Evolutionary conservation across 1,140 invertebrate species (phyloP).

Genomic region (Drosophila oshimai): DNA sequence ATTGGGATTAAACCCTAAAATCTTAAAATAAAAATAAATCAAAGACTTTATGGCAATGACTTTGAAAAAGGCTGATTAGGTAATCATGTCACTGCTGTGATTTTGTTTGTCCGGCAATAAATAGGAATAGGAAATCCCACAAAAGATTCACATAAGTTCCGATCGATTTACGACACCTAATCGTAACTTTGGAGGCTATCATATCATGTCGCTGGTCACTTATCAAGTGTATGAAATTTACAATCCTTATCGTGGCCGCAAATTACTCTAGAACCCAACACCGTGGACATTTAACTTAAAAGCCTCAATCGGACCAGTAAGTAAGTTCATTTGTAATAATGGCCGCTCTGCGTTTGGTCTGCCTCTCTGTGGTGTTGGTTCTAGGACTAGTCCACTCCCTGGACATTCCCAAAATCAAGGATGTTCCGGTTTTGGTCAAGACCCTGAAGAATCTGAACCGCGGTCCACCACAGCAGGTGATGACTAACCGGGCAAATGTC

Average conservation of each 20-base stretch:
- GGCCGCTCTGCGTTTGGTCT: conserved; percentile 49
- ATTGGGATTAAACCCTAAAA: neutral
- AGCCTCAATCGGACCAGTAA: conserved; percentile 3
- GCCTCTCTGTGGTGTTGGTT: conserved; percentile 26
- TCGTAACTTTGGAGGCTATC: conserved; percentile 19
- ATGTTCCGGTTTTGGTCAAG: conserved; percentile 56
- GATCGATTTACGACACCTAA: conserved; percentile 33
- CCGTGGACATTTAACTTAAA: conserved; percentile 21
- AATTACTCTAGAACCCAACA: conserved; percentile 30
- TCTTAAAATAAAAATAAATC: neutral
- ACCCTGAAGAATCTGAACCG: conserved; percentile 55
- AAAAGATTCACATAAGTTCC: neutral
- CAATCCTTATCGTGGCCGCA: conserved; percentile 39
- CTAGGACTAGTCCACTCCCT: conserved; percentile 11
- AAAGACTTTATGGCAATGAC: neutral
- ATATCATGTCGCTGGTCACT: conserved; percentile 22
- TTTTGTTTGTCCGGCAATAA: conserved; percentile 9
- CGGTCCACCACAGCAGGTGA: conserved; percentile 47
- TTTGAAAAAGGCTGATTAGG: neutral
- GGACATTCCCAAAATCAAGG: conserved; percentile 27
- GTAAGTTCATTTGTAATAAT: conserved; percentile 49
- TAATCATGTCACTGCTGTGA: neutral
- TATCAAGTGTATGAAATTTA: conserved; percentile 54
- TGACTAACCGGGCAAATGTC: neutral
- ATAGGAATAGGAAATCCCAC: conserved; percentile 1